phyloP scores from a whole-genome alignment of 2,888 invertebrate genomes.

The Hemistola chrysoprasaria region DNA sequence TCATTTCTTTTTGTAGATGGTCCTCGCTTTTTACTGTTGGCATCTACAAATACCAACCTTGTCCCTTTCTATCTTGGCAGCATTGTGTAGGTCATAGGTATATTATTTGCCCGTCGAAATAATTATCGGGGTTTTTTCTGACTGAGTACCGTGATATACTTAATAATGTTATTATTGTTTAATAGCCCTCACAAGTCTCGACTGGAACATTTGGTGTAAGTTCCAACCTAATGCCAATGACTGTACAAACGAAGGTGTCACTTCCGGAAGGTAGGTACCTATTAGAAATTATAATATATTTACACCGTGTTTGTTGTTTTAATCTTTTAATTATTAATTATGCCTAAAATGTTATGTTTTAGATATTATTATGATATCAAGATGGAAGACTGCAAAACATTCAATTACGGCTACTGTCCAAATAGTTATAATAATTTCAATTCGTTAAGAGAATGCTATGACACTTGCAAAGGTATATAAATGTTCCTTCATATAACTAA shows the following conservation, averaged over 20 bases:
- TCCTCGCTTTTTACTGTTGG: too few relatives aligned
- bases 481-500: background rate
- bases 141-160: too few relatives aligned
- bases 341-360: slow-evolving; percentile 3
- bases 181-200: slow-evolving; percentile 8
- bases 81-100: too few relatives aligned
- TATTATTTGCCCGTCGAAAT: too few relatives aligned
- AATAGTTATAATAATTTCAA: slow-evolving; percentile 41
- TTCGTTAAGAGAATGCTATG: slow-evolving; percentile 35
- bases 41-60: too few relatives aligned
- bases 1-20: too few relatives aligned
- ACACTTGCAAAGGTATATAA: slow-evolving; percentile 41
- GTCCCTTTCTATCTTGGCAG: too few relatives aligned
- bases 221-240: slow-evolving; percentile 48
- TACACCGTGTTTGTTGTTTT: too few relatives aligned
- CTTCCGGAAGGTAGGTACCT: slow-evolving; percentile 29
- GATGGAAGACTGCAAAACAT: slow-evolving; percentile 45
- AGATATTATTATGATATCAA: slow-evolving; percentile 51
- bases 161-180: too few relatives aligned
- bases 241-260: slow-evolving; percentile 31
- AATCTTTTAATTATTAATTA: background rate
- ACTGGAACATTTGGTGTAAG: slow-evolving; percentile 42
- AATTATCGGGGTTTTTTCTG: too few relatives aligned
- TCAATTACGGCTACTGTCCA: slow-evolving; percentile 36
- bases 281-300: slow-evolving; percentile 4